Evolutionary conservation across 2,113 vertebrate genomes (phyloP), one percentile per base, ranked within the genome.

Genomic region (Riparia riparia): DNA sequence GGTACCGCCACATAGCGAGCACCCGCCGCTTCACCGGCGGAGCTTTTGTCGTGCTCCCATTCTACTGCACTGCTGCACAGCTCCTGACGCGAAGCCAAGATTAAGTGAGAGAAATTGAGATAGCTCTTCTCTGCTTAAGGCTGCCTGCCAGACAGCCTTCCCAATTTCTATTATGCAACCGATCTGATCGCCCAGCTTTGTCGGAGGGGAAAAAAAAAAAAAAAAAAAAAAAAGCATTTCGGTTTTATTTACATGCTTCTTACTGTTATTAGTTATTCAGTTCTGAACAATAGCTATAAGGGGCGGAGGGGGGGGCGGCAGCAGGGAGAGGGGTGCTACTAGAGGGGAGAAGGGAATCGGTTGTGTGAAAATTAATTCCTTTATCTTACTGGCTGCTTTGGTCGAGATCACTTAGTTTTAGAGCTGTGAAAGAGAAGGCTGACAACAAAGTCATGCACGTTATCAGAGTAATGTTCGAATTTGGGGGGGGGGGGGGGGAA

Each of bases 41-140:
- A 90, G 97, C 96, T 97, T 98, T 97, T 94, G 93, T 95, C 96
- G 96, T 95, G 98, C 98, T 98, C 98, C 97, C 98, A 82, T 98
- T 98, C 98, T 97, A 97, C 99, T 99, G 99, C 99, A 99, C 99
- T 99, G 99, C 98, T 98, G 98, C 98, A 98, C 99, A 98, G 98
- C 98, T 98, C 97, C 99, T 99, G 99, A 99, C 99, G 98, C 98
- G 98, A 98, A 98, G 98, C 98, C 98, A 98, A 98, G 98, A 99
- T 98, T 98, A 98, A 98, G 98, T 98, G 98, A 98, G 98, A 98
- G 98, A 98, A 98, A 98, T 97, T 98, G 91, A 98, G 98, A 98
- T 97, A 97, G 98, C 98, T 98, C 96, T 93, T 97, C 96, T 95
- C 95, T 95, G 96, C 96, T 97, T 95, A 96, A 98, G 96, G 97